Percentiles rank a stretch among this genome's conserved stretches.
phyloP scores from a whole-genome alignment of 2,113 vertebrate genomes.

The Podarcis raffonei region DNA sequence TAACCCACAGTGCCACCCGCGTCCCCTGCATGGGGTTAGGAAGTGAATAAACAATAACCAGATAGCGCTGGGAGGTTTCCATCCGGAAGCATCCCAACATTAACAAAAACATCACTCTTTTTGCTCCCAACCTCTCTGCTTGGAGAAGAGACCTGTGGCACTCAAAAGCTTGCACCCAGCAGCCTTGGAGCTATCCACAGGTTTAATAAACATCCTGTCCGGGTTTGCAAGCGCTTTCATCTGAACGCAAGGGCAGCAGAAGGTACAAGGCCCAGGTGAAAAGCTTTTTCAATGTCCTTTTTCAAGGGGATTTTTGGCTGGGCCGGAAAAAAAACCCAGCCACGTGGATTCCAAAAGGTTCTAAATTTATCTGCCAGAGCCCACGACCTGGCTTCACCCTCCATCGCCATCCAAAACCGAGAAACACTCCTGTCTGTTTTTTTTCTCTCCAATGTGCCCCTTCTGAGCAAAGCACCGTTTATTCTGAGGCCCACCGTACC shows the following conservation, averaged over 20 bases:
- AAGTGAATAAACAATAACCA: neutral
- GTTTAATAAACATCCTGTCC: neutral
- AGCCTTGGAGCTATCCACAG: neutral
- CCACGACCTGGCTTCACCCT: constrained; percentile 39
- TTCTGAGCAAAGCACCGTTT: constrained; percentile 16
- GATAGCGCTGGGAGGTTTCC: neutral
- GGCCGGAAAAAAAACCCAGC: constrained; percentile 1
- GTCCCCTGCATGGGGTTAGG: too few relatives aligned
- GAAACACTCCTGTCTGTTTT: neutral
- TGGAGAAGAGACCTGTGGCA: neutral
- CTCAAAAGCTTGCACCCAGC: neutral
- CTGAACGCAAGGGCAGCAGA: neutral
- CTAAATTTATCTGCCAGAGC: constrained; percentile 40
- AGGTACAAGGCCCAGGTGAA: neutral
- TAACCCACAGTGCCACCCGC: too few relatives aligned
- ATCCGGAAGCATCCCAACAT: neutral
- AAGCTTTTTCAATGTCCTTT: constrained; percentile 1
- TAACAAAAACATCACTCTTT: neutral
- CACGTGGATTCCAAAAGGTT: neutral
- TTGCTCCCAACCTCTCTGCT: neutral
- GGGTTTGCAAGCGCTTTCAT: neutral
- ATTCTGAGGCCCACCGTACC: constrained; percentile 11
- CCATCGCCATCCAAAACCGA: constrained; percentile 10
- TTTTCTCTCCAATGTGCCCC: neutral
- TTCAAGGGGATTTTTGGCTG: constrained; percentile 5